Conservation (phyloP, 2,797 vertebrate species). For the Esox lucius region DNA sequence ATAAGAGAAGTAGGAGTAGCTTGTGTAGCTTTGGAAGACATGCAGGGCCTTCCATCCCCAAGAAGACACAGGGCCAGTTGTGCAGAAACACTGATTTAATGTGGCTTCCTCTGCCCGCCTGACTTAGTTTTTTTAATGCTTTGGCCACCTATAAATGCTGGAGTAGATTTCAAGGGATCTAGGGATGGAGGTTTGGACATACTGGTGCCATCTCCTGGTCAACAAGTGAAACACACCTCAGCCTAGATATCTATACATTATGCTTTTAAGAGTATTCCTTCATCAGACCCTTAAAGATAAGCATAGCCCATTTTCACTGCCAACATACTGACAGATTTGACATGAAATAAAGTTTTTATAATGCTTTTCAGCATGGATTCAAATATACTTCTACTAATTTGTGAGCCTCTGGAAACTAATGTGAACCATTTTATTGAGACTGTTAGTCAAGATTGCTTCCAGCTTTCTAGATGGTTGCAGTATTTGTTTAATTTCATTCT, state of each 20-base stretch:
- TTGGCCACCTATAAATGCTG: slow-evolving; percentile 60
- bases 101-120: slow-evolving; percentile 83
- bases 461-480: not conserved
- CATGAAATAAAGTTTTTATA: not conserved
- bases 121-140: slow-evolving; percentile 76
- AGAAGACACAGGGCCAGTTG: slow-evolving; percentile 80
- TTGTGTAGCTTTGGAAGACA: slow-evolving; percentile 47
- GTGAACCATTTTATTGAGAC: no score
- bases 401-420: not conserved
- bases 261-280: not conserved
- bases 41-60: slow-evolving; percentile 62
- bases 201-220: slow-evolving; percentile 64
- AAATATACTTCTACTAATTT: not conserved
- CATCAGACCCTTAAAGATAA: not conserved
- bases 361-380: not conserved
- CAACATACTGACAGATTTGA: not conserved
- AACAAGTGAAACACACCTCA: not conserved
- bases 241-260: not conserved
- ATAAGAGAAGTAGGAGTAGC: not conserved
- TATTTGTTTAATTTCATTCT: not conserved
- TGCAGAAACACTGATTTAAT: slow-evolving; percentile 86
- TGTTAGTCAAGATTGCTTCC: not conserved
- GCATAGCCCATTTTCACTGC: not conserved
- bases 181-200: slow-evolving; percentile 36
- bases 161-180: slow-evolving; percentile 52